These are phyloP conservation scores for Squalus acanthias DNA, from an alignment of 2,797 vertebrate species.

Conservation along the genomic window DNA sequence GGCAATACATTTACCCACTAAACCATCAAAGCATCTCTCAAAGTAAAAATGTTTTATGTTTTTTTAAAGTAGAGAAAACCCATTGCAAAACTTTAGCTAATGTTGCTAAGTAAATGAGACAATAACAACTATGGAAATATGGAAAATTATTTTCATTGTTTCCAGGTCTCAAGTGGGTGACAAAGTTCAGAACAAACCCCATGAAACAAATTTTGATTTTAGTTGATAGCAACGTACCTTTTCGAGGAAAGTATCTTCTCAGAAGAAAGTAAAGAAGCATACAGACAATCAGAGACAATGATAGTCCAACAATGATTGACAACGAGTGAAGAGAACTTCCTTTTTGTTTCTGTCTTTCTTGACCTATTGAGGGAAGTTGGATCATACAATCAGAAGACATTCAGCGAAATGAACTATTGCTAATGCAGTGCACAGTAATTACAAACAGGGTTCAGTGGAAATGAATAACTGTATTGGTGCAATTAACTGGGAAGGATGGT, in stretches of 20 bases:
- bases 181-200: neutral
- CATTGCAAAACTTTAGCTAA: neutral
- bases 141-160: neutral
- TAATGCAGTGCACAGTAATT: neutral
- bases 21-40: neutral
- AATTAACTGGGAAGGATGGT: neutral
- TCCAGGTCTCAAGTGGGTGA: neutral
- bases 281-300: slow-evolving; percentile 72
- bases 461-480: neutral
- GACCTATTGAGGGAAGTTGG: slow-evolving; percentile 47
- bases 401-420: neutral
- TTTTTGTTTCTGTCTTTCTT: slow-evolving; percentile 68
- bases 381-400: slow-evolving; percentile 6
- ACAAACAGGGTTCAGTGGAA: neutral
- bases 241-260: slow-evolving; percentile 75
- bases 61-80: neutral
- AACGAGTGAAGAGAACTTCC: slow-evolving; percentile 65
- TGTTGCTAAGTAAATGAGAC: neutral
- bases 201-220: neutral
- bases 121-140: neutral
- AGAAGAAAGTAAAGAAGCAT: slow-evolving; percentile 74
- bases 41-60: neutral
- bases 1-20: neutral
- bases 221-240: slow-evolving; percentile 63
- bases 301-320: slow-evolving; percentile 73